Evolutionary conservation across 2,888 invertebrate genomes (phyloP), one percentile per base, ranked within the genome.

Genomic region (Hydraecia micacea): DNA sequence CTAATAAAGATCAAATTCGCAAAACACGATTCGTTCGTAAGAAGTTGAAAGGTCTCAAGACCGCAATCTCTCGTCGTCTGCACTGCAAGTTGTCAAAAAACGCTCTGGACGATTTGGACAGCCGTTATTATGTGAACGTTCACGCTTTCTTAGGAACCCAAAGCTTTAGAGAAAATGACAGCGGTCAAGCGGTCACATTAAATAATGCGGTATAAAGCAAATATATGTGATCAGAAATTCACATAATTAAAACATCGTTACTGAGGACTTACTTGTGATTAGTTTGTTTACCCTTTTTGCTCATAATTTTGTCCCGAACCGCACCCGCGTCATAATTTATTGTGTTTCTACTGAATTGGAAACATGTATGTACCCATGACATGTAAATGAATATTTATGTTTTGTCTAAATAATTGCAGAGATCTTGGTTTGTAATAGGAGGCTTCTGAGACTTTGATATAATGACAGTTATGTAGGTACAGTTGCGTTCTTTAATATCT

Each of bases 291-390:
- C 80, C 84, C 86, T 77, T 87, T 88, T 86, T 87, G 78, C 78
- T 72, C 75, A 77, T 77, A 79, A 86, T 81, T 80, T 81, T 75
- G 72, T 71, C 49, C 80, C 70, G 46, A 69, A 73, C 83, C 77
- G 71, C 58, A 79, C 85, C 83, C 85, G 70, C 77, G 77, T 87
- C 81, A 90, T 87, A 89, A 90, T 89, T 86, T 87, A 89, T 88
- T 85, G 86, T 81, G 75, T 81, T 78, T 67, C 69, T 79, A 75
- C 73, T 78, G 70, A 82, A 84, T 69, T 74, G 65, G 71, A 28
- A 77, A 67, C 74, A 62, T 79, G 68, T n/a, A 70, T n/a, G 28
- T 66, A 70, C 25, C 49, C 15, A 46, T 63, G 66, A 36, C 15
- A 68, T 73, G 9, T 39, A 73, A 15, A 62, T 60, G 21, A 63